phyloP scores from a whole-genome alignment of 2,888 invertebrate species.

The Callyntrura guangdongensis region DNA sequence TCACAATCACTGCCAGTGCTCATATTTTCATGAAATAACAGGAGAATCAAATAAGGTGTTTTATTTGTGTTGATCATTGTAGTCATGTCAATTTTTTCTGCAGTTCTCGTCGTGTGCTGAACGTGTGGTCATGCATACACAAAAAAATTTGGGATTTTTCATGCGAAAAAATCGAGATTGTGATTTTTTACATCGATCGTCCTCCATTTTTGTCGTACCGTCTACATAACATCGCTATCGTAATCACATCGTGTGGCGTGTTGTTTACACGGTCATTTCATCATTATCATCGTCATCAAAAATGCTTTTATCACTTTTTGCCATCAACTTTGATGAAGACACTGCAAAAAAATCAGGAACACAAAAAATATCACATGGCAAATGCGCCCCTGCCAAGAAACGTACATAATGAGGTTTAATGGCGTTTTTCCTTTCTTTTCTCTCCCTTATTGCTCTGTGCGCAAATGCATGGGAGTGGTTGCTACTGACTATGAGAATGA shows the following conservation, averaged over 20 bases:
- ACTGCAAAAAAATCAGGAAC: conserved; percentile 15
- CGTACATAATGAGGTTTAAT: not conserved
- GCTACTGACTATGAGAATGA: not conserved
- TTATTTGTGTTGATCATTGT: not conserved
- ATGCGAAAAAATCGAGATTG: not conserved
- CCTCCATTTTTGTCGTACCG: not conserved
- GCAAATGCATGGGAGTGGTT: conserved; percentile 9
- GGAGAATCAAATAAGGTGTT: not conserved
- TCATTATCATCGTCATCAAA: conserved; percentile 26
- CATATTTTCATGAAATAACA: no score
- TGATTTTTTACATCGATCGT: not conserved
- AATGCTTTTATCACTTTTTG: conserved; percentile 29
- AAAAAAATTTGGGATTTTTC: conserved; percentile 4
- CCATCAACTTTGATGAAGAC: conserved; percentile 34
- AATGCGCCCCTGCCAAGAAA: conserved; percentile 3
- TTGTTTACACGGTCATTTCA: conserved; percentile 55
- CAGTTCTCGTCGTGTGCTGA: conserved; percentile 15
- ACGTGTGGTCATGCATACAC: conserved; percentile 45
- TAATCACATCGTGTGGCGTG: conserved; percentile 29
- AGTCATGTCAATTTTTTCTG: not conserved
- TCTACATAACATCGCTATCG: not conserved
- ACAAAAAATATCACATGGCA: conserved; percentile 3
- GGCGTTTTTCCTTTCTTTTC: not conserved
- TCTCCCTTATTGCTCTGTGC: not conserved
- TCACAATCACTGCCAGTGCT: no score